Conservation (phyloP, 2,113 vertebrate genomes). For the Onychostruthus taczanowskii region DNA sequence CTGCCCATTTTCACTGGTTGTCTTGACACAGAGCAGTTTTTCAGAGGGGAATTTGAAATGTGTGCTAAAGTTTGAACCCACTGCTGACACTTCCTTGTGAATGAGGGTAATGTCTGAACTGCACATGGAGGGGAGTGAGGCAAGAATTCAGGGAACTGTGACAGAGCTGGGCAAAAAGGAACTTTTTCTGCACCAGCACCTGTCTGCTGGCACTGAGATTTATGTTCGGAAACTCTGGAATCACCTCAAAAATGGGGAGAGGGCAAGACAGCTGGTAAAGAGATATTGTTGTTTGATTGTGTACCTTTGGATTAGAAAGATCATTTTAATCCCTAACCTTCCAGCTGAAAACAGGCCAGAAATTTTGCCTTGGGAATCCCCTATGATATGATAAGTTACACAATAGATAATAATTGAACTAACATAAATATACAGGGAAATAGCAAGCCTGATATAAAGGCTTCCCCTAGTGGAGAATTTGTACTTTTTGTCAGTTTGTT, state of each 20-base stretch:
- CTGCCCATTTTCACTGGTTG: not conserved
- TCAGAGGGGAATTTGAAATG: not conserved
- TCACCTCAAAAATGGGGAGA: not conserved
- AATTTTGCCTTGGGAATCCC: not conserved
- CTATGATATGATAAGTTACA: not conserved
- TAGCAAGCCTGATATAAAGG: not conserved
- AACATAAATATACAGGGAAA: not conserved
- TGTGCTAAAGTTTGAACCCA: not conserved
- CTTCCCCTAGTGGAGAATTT: not conserved
- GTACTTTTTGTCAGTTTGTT: not conserved
- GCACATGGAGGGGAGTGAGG: fast-evolving
- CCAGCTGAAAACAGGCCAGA: not conserved
- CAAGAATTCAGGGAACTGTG: not conserved
- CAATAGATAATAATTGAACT: not conserved
- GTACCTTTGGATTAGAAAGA: not conserved
- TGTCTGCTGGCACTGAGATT: not conserved
- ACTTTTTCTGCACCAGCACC: not conserved
- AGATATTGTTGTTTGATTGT: not conserved
- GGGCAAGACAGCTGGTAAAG: not conserved
- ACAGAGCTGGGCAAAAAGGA: not conserved
- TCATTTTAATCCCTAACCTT: conserved; percentile 16
- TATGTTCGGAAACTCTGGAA: not conserved
- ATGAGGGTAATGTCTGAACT: not conserved
- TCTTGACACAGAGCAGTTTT: not conserved
- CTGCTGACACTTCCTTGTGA: not conserved